Conservation (phyloP, 2,113 vertebrate species). For the Heloderma charlesbogerti region DNA sequence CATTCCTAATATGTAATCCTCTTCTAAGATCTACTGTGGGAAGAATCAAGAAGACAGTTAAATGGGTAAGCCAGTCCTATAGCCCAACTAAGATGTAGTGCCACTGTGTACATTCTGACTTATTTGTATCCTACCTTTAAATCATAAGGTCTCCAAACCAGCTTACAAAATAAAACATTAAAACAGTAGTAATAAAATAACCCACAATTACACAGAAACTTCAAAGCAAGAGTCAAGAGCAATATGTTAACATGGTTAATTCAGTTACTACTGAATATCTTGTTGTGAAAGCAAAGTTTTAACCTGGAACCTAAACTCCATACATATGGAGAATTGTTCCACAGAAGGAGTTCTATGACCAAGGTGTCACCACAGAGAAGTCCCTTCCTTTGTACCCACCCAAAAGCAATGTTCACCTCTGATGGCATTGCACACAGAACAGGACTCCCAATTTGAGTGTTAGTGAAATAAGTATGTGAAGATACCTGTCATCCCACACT, state of each 20-base stretch:
- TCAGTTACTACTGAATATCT: too few species aligned
- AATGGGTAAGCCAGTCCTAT: neutral
- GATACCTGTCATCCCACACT: too few species aligned
- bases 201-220: neutral
- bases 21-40: too few species aligned
- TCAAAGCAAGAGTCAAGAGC: neutral
- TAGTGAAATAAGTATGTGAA: too few species aligned
- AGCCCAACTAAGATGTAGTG: neutral
- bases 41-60: neutral
- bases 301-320: neutral
- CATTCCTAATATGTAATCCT: neutral
- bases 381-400: too few species aligned
- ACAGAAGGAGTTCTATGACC: too few species aligned
- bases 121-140: too few species aligned
- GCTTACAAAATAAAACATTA: neutral
- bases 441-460: too few species aligned
- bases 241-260: too few species aligned
- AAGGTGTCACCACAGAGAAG: too few species aligned
- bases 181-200: neutral
- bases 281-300: neutral
- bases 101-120: neutral
- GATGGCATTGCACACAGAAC: too few species aligned
- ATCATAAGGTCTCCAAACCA: neutral
- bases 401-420: too few species aligned
- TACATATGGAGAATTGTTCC: neutral